Evolutionary conservation across 2,113 vertebrate genomes (phyloP).

Genomic region (Silurus meridionalis): DNA sequence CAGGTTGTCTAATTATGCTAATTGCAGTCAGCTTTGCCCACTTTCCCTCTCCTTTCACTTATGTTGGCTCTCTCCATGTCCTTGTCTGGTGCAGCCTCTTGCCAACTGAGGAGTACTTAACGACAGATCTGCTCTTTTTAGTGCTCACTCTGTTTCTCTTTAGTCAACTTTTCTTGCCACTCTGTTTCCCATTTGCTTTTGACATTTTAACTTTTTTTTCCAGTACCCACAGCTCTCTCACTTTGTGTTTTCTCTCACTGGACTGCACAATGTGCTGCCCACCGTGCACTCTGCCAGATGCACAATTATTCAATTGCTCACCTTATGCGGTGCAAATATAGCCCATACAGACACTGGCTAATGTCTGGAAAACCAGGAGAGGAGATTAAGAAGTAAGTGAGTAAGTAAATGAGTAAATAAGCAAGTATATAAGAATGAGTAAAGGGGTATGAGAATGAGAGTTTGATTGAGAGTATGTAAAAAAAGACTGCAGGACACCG

Average conservation of each 20-base stretch:
- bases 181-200: conserved; percentile 14
- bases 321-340: conserved; percentile 66
- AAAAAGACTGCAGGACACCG: conserved; percentile 63
- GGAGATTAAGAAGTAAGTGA: background rate
- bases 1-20: conserved; percentile 74
- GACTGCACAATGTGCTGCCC: conserved; percentile 53
- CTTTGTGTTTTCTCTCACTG: conserved; percentile 11
- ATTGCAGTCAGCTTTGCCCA: conserved; percentile 67
- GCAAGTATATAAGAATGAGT: background rate
- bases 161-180: conserved; percentile 34
- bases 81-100: conserved; percentile 8
- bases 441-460: too few relatives aligned
- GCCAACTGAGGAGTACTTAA: conserved; percentile 19
- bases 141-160: conserved; percentile 21
- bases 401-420: conserved; percentile 37
- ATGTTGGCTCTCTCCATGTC: conserved; percentile 20
- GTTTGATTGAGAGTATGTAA: background rate
- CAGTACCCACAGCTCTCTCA: conserved; percentile 19
- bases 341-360: conserved; percentile 52
- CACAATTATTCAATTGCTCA: conserved; percentile 73
- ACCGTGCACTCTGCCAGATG: conserved; percentile 63
- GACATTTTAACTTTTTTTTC: conserved; percentile 31
- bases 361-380: conserved; percentile 24
- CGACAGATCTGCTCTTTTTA: conserved; percentile 18
- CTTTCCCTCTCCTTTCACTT: conserved; percentile 43